Percentiles rank a stretch among this genome's conserved stretches.
phyloP scores from a whole-genome alignment of 2,888 invertebrate genomes.

The Microctonus hyperodae region DNA sequence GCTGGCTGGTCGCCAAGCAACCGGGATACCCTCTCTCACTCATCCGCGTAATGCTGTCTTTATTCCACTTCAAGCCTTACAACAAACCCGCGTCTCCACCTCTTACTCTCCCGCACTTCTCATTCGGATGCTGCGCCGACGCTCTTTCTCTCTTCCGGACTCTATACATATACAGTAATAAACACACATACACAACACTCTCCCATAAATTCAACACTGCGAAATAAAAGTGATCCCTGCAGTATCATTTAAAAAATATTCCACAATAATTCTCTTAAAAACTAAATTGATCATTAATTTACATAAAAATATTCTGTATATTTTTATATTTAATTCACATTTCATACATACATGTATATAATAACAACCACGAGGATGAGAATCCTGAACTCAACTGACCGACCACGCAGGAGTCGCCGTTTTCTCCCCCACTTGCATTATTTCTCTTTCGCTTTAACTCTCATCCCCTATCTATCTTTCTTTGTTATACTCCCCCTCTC shows the following conservation, averaged over 20 bases:
- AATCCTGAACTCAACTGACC: slow-evolving; percentile 40
- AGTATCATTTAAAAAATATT: not conserved
- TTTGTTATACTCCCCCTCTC: slow-evolving; percentile 12
- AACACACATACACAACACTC: not conserved
- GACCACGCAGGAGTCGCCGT: slow-evolving; percentile 28
- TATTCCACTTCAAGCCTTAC: slow-evolving; percentile 25
- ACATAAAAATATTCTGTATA: too few species aligned
- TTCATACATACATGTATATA: not conserved
- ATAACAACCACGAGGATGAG: slow-evolving; percentile 28
- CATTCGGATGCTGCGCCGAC: slow-evolving; percentile 23
- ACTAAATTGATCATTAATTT: too few species aligned
- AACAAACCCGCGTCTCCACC: not conserved
- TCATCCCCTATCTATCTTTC: not conserved
- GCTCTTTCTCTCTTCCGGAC: slow-evolving; percentile 31
- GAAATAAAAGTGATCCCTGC: slow-evolving; percentile 7
- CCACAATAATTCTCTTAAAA: not conserved
- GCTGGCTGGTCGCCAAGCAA: slow-evolving; percentile 62
- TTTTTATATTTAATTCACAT: too few species aligned
- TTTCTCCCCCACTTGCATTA: slow-evolving; percentile 12
- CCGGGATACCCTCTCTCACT: slow-evolving; percentile 49
- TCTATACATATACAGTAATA: slow-evolving; percentile 3
- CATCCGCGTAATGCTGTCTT: slow-evolving; percentile 32
- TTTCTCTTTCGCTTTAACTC: not conserved
- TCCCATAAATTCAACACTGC: not conserved
- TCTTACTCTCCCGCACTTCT: slow-evolving; percentile 4